Conservation (phyloP, 2,888 invertebrate genomes). For the Anagyrus pseudococci region DNA sequence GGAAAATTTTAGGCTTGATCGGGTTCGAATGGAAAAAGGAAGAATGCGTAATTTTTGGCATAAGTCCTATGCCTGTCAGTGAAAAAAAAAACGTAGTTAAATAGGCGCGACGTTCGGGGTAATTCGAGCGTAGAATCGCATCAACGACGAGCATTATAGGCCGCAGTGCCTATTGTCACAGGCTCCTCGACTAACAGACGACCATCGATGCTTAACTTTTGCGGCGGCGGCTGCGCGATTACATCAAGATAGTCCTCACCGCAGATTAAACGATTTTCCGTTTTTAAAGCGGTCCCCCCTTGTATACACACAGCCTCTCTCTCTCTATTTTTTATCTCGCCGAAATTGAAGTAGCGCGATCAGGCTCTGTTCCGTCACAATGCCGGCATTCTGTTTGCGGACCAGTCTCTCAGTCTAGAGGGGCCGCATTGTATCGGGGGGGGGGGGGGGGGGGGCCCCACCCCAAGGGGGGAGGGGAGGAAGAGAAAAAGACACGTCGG, state of each 20-base stretch:
- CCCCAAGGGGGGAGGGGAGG: not conserved
- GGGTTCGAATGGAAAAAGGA: not conserved
- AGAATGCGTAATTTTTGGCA: too few relatives aligned
- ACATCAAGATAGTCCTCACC: not conserved
- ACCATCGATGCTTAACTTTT: slow-evolving; percentile 25
- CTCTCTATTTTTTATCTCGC: slow-evolving; percentile 18
- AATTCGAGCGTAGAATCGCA: not conserved
- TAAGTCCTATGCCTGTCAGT: too few relatives aligned
- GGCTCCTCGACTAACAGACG: not conserved
- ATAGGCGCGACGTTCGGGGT: not conserved
- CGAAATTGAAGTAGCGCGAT: slow-evolving; percentile 9
- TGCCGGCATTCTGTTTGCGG: not conserved
- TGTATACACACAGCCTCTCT: too few relatives aligned
- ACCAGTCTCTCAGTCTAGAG: slow-evolving; percentile 5
- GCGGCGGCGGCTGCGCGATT: too few relatives aligned
- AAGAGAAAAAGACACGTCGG: not conserved
- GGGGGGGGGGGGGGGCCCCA: not conserved
- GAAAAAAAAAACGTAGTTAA: too few relatives aligned
- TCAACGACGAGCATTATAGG: not conserved
- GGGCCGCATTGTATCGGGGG: too few relatives aligned
- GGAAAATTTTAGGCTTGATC: too few relatives aligned
- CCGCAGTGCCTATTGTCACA: not conserved
- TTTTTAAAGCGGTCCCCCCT: not conserved
- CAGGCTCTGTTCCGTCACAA: slow-evolving; percentile 12
- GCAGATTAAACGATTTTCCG: slow-evolving; percentile 24